Conservation (phyloP, 2,888 invertebrate species). For the Aphodius granarius region DNA sequence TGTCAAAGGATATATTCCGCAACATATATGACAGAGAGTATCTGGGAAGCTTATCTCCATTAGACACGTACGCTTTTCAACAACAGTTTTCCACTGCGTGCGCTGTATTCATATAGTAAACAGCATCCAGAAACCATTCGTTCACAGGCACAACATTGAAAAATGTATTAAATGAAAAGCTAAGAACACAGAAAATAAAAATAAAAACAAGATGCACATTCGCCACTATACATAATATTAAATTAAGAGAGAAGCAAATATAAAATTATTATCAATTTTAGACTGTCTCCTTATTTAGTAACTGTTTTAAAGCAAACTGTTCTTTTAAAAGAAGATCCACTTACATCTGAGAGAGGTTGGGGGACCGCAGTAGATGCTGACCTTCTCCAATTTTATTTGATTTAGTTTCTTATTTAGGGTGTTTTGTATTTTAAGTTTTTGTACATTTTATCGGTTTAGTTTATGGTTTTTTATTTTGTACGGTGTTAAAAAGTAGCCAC, state of each 20-base stretch:
- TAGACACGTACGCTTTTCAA: not conserved
- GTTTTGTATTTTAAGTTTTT: slow-evolving; percentile 31
- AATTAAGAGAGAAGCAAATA: slow-evolving; percentile 1
- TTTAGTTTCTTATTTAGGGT: slow-evolving; percentile 20
- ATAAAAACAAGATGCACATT: not conserved
- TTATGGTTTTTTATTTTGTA: not conserved
- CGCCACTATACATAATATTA: slow-evolving; percentile 12
- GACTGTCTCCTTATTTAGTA: slow-evolving; percentile 29
- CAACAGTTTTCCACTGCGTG: not conserved
- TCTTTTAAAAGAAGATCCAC: slow-evolving; percentile 29
- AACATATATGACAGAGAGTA: not conserved
- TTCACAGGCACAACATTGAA: not conserved
- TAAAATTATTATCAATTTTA: slow-evolving; percentile 4
- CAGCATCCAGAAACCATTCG: not conserved
- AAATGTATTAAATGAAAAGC: not conserved
- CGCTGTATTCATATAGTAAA: not conserved
- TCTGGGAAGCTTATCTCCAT: not conserved
- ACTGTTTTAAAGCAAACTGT: slow-evolving; percentile 33
- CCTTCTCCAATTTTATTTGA: not conserved
- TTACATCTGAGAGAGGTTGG: slow-evolving; percentile 29
- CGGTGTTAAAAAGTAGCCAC: slow-evolving; percentile 1
- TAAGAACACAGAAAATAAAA: no score
- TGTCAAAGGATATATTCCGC: not conserved
- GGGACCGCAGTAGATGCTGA: not conserved
- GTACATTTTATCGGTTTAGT: not conserved